These are phyloP conservation scores for Xenops minutus DNA, from an alignment of 2,797 vertebrate species.

Conservation along the genomic window DNA sequence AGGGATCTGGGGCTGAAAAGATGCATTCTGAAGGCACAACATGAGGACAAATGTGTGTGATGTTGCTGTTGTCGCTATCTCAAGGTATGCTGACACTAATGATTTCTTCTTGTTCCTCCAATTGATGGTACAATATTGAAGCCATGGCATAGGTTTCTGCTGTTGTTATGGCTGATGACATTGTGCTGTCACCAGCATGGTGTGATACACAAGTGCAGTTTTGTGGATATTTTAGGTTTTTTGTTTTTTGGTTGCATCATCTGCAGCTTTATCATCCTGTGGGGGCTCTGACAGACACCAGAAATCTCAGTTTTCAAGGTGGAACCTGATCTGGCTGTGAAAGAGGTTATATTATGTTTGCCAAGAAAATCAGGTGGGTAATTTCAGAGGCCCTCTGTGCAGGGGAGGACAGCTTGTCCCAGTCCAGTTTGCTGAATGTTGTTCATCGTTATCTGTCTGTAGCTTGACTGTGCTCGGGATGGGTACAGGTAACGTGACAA, in stretches of 20 bases:
- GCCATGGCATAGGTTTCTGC: not conserved
- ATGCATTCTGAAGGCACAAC: not conserved
- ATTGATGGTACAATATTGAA: not conserved
- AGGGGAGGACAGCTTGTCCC: not conserved
- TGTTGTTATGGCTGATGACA: not conserved
- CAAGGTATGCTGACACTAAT: not conserved
- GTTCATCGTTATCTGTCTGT: not conserved
- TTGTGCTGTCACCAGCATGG: not conserved
- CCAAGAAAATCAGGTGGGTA: not conserved
- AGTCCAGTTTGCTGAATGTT: not conserved
- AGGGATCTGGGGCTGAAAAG: not conserved
- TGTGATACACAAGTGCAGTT: not conserved
- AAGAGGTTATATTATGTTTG: not conserved
- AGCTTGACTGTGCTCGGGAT: not conserved
- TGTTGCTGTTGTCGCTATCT: not conserved
- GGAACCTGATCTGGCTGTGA: not conserved
- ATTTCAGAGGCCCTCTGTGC: not conserved
- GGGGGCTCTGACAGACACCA: not conserved
- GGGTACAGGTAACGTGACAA: not conserved
- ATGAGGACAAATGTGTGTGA: not conserved
- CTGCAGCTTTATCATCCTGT: not conserved
- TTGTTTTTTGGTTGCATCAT: not conserved
- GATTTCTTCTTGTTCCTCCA: not conserved
- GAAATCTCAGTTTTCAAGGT: not conserved
- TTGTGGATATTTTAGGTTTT: not conserved